Percentiles rank a stretch among this genome's conserved stretches.
Evolutionary conservation across 2,888 invertebrate species (phyloP).

Genomic region (Diplolepis rosae): DNA sequence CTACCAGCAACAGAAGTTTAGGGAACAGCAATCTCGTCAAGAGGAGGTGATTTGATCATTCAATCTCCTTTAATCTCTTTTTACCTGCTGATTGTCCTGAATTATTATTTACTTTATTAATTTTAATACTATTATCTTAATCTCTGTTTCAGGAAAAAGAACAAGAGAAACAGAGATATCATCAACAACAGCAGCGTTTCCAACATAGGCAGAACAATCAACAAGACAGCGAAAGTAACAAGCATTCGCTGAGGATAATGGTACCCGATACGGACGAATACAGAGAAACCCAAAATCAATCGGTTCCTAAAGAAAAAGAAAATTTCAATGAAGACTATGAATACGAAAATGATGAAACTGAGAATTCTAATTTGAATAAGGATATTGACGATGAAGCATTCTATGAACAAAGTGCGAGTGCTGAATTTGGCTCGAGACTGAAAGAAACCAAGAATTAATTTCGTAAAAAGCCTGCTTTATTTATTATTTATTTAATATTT

Average conservation of each 20-base stretch:
- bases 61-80: background rate
- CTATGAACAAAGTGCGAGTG: conserved; percentile 37
- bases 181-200: conserved; percentile 53
- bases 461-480: background rate
- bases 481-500: no score
- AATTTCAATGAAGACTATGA: conserved; percentile 54
- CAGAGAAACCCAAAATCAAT: conserved; percentile 61
- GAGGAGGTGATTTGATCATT: conserved; percentile 29
- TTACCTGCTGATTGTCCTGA: no score
- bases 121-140: no score
- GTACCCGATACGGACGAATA: conserved; percentile 74
- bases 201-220: conserved; percentile 58
- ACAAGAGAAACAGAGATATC: conserved; percentile 35
- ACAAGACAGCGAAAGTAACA: conserved; percentile 60
- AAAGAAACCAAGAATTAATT: conserved; percentile 50
- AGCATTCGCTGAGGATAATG: conserved; percentile 74
- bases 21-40: conserved; percentile 30
- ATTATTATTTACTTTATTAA: no score
- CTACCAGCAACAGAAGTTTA: conserved; percentile 47
- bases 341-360: conserved; percentile 59
- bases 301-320: conserved; percentile 49
- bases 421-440: conserved; percentile 63
- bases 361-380: background rate
- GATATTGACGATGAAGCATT: conserved; percentile 23
- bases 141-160: conserved; percentile 42